Base-by-base conservation (phyloP, 2,888 invertebrate species). In the Ditylenchus weischeri region DNA sequence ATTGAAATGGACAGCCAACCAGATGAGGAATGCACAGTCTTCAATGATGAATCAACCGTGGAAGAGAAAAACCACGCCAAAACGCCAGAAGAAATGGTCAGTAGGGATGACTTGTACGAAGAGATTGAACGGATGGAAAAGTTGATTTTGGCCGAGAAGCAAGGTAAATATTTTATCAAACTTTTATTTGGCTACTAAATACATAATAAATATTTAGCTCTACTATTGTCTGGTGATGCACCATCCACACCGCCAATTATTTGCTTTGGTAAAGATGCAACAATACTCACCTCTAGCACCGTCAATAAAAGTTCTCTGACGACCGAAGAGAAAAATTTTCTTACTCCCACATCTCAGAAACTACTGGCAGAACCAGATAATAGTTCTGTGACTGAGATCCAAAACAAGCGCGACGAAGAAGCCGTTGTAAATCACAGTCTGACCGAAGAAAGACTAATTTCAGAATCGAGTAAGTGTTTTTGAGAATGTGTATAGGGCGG, bases 51-150 rank as follows among this genome's bases (percentile, higher is more conserved):
- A 54, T 54, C n/a, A 54, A 10, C 54, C 7, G n/a, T 6, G 11
- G 54, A 54, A 21, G 11, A 54, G n/a, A 54, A 10, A 6, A 51
- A n/a, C 7, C 13, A 51, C 10, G 51, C 10, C 13, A 15, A 51
- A 29, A 1, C 29, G 11, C 54, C 54, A 10, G 38, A 50, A 15
- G 13, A 35, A 18, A n/a, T 10, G 18, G 21, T 43, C 0, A 36
- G 50, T 23, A 38, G 21, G 7, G 49, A 64, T 47, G 66, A 64
- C 18, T 11, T 66, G 49, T 66, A 19, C 54, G 65, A 61, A n/a
- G 54, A 66, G 51, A 66, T 66, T 10, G 66, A 66, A 43, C 38
- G 23, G 35, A 66, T 66, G 66, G 62, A 63, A 29, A 58, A 54
- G n/a, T n/a, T 63, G 51, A 66, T 66, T 35, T 36, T 50, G 36